Conservation (phyloP, 2,888 invertebrate genomes). For the Polydrusus cervinus region DNA sequence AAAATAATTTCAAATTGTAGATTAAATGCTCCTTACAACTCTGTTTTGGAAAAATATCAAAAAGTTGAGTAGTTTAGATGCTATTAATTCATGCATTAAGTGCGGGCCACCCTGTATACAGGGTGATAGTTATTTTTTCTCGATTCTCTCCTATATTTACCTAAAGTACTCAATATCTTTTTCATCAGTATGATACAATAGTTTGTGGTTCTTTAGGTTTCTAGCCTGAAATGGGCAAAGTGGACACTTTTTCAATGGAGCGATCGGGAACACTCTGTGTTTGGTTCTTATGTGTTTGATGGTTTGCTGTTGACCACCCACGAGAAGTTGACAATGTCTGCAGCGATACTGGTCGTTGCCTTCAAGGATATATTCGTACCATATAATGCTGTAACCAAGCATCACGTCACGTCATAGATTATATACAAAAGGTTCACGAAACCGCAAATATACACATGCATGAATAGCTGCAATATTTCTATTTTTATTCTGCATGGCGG, state of each 20-base stretch:
- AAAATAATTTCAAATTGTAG: no score
- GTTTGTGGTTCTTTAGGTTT: background rate
- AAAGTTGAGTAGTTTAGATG: no score
- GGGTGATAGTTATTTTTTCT: no score
- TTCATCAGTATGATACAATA: background rate
- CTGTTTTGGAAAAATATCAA: no score
- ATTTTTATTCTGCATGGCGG: no score
- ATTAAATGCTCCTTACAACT: no score
- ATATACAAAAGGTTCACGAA: background rate
- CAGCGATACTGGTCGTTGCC: background rate
- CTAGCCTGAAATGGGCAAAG: background rate
- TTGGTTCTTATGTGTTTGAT: background rate
- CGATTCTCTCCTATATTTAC: no score
- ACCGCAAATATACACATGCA: no score
- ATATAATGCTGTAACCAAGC: background rate
- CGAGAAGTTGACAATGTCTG: background rate
- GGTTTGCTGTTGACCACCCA: background rate
- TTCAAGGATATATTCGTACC: background rate
- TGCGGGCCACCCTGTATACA: no score
- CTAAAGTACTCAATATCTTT: background rate
- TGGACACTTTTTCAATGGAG: background rate
- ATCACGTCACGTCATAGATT: no score
- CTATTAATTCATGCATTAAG: no score
- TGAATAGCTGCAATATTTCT: no score
- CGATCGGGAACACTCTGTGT: background rate